Base-by-base conservation (phyloP, 1,140 invertebrate species). In the Eciton burchellii region DNA sequence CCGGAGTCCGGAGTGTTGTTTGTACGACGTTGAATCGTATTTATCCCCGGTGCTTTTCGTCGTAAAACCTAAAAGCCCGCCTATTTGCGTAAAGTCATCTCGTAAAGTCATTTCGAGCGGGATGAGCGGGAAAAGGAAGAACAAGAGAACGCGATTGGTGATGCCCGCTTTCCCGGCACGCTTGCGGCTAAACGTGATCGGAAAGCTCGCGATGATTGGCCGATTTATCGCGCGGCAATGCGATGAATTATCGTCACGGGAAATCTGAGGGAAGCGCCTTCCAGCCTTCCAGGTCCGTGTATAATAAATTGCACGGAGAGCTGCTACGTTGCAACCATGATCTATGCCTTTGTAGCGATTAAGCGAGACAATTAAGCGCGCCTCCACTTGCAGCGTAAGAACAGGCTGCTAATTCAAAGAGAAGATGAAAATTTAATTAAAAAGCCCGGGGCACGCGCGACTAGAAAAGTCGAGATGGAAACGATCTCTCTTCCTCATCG, bases 361-460 rank as follows among this genome's bases (percentile, higher is more conserved):
- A 79, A 57, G 47, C 49, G 63, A 52, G 59, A 79, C 52, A 79
- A 79, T 79, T 70, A 79, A 79, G 35, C 16, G 35, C 16, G 62
- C 16, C 14, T 68, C 52, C 19, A 5, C 47, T 43, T 16, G 14
- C 0, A 19, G 14, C 29, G 19, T 77, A 77, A 77, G 35, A 77
- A 21, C 52, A 19, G 21, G 35, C 24, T 16, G 63, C 35, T 68
- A 49, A 70, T 79, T 68, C 35, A 0, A 29, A 45, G 63, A 35
- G 74, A 70, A 70, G 45, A 79, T 70, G 24, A 79, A 68, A 79
- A 79, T 79, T 68, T 70, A 57, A 79, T 79, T 79, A 21, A 79
- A 68, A 70, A 79, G 16, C 21, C 45, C 11, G 1, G 49, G 66
- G n/a, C 29, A 19, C 26, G 21, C 35, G 11, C 63, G 24, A 12